Percentiles rank a stretch among this genome's conserved stretches.
phyloP scores from a whole-genome alignment of 2,888 invertebrate genomes.

The Epicampocera succincta region DNA sequence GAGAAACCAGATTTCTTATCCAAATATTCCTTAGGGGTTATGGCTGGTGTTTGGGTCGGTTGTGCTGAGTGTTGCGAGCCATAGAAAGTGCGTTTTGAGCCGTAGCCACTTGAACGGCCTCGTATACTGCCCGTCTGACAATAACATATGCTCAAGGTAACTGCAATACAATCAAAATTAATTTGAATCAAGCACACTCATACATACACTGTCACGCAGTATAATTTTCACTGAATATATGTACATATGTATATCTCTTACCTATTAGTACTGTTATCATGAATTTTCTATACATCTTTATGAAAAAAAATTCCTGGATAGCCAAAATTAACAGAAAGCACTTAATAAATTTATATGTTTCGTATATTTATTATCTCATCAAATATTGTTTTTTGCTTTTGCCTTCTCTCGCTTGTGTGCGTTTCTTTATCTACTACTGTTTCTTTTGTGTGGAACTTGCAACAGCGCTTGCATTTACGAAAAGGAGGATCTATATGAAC shows the following conservation, averaged over 20 bases:
- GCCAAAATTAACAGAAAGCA: slow-evolving; percentile 26
- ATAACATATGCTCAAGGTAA: slow-evolving; percentile 64
- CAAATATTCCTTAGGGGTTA: slow-evolving; percentile 78
- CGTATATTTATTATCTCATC: slow-evolving; percentile 25
- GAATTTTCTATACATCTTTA: slow-evolving; percentile 57
- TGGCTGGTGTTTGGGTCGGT: slow-evolving; percentile 72
- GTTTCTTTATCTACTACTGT: slow-evolving; percentile 2
- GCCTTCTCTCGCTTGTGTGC: slow-evolving; percentile 17
- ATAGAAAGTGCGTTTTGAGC: slow-evolving; percentile 71
- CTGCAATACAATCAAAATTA: slow-evolving; percentile 38
- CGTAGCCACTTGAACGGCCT: slow-evolving; percentile 67
- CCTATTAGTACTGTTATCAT: slow-evolving; percentile 51
- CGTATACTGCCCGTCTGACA: slow-evolving; percentile 66
- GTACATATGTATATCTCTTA: neutral
- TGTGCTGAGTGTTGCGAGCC: slow-evolving; percentile 65
- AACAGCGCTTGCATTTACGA: slow-evolving; percentile 49
- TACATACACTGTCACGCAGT: neutral
- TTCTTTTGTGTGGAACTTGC: slow-evolving; percentile 41
- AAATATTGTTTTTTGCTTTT: slow-evolving; percentile 7
- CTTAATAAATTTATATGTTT: slow-evolving; percentile 25
- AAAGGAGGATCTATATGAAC: slow-evolving; percentile 1
- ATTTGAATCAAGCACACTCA: neutral
- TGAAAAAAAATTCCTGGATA: neutral
- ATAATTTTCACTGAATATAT: no score
- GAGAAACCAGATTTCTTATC: slow-evolving; percentile 82